These are phyloP conservation scores for Mastigias papua DNA, from an alignment of 30 jellyfish, hydroid and myxozoan genomes.

Conservation along the genomic window DNA sequence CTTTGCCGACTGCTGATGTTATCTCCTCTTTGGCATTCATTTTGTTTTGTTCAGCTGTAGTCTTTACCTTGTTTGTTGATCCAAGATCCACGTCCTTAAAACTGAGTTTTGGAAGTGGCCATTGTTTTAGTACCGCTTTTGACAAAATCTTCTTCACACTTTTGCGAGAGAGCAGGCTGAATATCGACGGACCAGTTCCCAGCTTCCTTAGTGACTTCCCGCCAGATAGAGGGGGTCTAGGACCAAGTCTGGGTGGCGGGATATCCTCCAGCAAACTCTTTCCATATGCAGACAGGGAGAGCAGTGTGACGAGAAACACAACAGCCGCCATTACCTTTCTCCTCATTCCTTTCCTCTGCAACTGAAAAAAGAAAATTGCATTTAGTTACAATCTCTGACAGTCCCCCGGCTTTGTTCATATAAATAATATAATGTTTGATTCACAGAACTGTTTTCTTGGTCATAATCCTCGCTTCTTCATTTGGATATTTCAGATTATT, in stretches of 20 bases:
- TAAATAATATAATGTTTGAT: too few species aligned
- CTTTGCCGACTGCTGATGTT: neutral
- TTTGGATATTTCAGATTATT: too few species aligned
- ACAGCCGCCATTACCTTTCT: neutral
- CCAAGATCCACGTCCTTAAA: conserved; percentile 10
- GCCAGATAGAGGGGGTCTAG: neutral
- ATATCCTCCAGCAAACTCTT: neutral
- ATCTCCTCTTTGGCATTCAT: neutral
- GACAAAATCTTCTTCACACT: conserved; percentile 29
- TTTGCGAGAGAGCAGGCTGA: conserved; percentile 21
- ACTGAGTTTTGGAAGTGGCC: conserved; percentile 34
- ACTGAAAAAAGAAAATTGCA: neutral
- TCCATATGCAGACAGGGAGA: conserved; percentile 17
- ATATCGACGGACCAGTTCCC: neutral
- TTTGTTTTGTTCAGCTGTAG: neutral
- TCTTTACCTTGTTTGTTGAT: neutral
- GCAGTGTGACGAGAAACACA: neutral
- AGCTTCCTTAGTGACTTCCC: neutral
- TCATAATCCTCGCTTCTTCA: too few species aligned
- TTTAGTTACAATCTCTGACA: too few species aligned
- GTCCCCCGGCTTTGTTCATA: too few species aligned
- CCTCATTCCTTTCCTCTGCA: neutral
- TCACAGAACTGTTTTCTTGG: too few species aligned
- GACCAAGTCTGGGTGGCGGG: neutral
- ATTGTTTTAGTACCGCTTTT: conserved; percentile 20